Percentiles rank a stretch among this genome's conserved stretches.
Conservation (phyloP, 2,888 invertebrate genomes). For the Onthophagus sagittarius region DNA sequence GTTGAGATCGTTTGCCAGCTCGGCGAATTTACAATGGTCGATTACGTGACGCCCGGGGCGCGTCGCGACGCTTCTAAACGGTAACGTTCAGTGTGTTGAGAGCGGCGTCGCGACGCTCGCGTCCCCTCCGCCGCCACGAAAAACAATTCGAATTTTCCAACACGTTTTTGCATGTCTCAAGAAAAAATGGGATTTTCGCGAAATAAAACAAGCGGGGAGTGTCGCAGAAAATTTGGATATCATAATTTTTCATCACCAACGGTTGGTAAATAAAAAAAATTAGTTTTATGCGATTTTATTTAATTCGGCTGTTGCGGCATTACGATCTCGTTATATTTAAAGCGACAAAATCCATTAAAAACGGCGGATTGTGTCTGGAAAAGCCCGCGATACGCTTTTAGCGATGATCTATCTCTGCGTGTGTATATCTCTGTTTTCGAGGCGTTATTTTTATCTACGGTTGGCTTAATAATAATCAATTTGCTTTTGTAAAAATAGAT, state of each 20-base stretch:
- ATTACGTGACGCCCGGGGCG: neutral
- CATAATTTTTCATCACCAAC: neutral
- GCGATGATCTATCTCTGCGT: neutral
- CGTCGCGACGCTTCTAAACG: neutral
- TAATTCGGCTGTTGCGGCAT: too few relatives aligned
- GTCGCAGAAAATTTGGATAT: neutral
- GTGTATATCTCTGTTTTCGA: too few relatives aligned
- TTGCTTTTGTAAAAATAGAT: neutral
- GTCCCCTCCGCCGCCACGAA: neutral
- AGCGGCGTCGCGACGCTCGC: slow-evolving; percentile 5
- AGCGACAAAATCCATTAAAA: neutral
- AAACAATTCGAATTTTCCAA: neutral
- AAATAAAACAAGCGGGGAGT: neutral
- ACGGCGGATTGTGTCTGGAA: neutral
- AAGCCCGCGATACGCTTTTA: neutral
- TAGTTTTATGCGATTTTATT: neutral
- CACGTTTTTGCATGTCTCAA: neutral
- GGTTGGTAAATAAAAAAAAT: neutral
- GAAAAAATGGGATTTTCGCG: neutral
- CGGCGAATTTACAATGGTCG: neutral
- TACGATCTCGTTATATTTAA: neutral
- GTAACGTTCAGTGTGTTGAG: neutral
- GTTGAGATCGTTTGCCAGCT: neutral
- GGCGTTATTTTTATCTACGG: neutral
- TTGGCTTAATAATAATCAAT: neutral